phyloP scores from a whole-genome alignment of 2,797 vertebrate genomes.

The Falco berigora region DNA sequence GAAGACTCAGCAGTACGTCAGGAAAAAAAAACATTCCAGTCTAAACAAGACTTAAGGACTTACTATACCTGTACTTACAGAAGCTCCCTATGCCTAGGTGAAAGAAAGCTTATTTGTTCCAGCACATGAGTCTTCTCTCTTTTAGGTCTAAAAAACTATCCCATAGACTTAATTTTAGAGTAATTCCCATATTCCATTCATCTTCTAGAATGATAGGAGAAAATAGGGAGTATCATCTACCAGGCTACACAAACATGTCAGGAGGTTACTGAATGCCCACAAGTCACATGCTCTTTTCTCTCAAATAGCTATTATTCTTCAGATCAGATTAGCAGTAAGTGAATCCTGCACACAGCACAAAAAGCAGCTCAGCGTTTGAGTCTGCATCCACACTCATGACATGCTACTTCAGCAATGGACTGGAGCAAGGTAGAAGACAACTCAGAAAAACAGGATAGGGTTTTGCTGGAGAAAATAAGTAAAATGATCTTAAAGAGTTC shows the following conservation, averaged over 20 bases:
- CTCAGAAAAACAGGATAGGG: accelerated
- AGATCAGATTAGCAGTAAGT: neutral
- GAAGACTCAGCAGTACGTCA: neutral
- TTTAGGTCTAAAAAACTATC: neutral
- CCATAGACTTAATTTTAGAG: neutral
- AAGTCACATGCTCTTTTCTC: neutral
- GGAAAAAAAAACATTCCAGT: neutral
- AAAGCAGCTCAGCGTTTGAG: neutral
- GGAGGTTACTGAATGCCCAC: neutral
- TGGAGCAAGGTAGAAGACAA: neutral
- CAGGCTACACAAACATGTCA: neutral
- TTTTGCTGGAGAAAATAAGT: neutral
- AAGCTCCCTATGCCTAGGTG: neutral
- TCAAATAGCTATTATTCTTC: neutral
- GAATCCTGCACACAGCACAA: neutral
- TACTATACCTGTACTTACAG: neutral
- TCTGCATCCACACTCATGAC: neutral
- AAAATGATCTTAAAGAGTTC: neutral
- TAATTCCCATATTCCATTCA: neutral
- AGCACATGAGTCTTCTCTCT: neutral
- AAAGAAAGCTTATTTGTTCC: neutral
- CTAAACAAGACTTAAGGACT: neutral
- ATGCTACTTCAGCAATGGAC: neutral
- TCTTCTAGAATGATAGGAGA: neutral
- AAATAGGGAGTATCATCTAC: neutral